Conservation (phyloP, 2,113 vertebrate genomes). For the Epinephelus lanceolatus region DNA sequence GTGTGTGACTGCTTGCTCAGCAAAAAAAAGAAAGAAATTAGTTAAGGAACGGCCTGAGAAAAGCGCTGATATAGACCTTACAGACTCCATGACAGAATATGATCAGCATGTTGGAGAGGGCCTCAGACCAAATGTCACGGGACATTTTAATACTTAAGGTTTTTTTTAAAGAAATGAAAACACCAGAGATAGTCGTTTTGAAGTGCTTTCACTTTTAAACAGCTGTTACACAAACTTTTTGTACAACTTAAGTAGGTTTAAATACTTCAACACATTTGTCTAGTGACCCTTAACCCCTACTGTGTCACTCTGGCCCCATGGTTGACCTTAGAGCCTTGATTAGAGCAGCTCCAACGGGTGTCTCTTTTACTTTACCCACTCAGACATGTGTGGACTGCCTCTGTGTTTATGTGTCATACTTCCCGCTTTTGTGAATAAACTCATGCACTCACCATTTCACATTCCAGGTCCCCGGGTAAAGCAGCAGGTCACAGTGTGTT, state of each 20-base stretch:
- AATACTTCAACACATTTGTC: not conserved
- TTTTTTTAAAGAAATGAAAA: not conserved
- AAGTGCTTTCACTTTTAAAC: not conserved
- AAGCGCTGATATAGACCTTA: constrained; percentile 47
- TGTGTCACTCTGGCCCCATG: not conserved
- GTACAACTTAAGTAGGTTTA: not conserved
- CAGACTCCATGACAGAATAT: not conserved
- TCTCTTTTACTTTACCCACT: not conserved
- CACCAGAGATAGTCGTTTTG: not conserved
- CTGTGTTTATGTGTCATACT: not conserved
- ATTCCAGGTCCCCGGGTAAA: constrained; percentile 16
- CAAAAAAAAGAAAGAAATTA: constrained; percentile 30
- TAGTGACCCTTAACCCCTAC: not conserved
- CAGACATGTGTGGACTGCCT: not conserved
- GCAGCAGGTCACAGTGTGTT: constrained; percentile 46
- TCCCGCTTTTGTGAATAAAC: constrained; percentile 31
- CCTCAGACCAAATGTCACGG: not conserved
- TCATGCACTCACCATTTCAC: constrained; percentile 72
- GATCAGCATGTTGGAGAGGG: constrained; percentile 23
- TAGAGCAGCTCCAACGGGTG: not conserved
- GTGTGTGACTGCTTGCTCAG: constrained; percentile 52
- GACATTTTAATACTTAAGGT: not conserved
- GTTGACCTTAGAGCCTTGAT: not conserved
- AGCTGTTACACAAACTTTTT: not conserved
- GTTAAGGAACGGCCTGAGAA: constrained; percentile 10